Conservation (phyloP, 2,113 vertebrate genomes). For the Oncorhynchus tshawytscha region DNA sequence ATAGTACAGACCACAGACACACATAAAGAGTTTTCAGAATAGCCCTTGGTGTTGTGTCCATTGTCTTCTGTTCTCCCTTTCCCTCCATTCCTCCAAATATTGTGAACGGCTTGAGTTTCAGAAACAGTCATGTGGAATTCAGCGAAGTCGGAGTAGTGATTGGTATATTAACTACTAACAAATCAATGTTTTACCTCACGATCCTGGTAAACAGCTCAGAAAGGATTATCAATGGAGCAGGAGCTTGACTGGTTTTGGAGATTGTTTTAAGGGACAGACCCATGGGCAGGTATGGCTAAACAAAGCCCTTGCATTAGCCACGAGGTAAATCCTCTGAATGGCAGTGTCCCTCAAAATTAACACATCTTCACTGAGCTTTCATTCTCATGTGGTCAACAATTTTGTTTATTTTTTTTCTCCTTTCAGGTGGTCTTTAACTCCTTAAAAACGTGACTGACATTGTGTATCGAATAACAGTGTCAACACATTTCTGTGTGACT, state of each 20-base stretch:
- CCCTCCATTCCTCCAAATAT: not conserved
- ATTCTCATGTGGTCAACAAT: not conserved
- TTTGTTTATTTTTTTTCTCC: not conserved
- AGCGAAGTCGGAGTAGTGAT: conserved; percentile 1
- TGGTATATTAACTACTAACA: not conserved
- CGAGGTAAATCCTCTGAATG: not conserved
- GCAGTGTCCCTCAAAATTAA: not conserved
- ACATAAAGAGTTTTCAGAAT: conserved; percentile 68
- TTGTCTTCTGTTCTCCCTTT: conserved; percentile 9
- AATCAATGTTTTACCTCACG: not conserved
- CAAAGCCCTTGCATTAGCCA: not conserved
- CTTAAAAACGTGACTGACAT: not conserved
- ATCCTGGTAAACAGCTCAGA: not conserved
- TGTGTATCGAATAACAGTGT: not conserved
- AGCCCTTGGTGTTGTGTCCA: conserved; percentile 77
- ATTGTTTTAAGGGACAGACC: too few relatives aligned
- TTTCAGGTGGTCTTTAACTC: not conserved
- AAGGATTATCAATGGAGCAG: conserved; percentile 6
- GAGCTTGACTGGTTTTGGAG: not conserved
- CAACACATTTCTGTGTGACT: not conserved
- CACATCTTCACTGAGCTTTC: not conserved
- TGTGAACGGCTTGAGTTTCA: conserved; percentile 53
- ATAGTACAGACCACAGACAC: conserved; percentile 61
- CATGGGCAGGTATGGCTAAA: too few relatives aligned
- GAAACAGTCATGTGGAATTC: conserved; percentile 26